Evolutionary conservation across 2,888 invertebrate species (phyloP).

Genomic region (Strigamia maritima): DNA sequence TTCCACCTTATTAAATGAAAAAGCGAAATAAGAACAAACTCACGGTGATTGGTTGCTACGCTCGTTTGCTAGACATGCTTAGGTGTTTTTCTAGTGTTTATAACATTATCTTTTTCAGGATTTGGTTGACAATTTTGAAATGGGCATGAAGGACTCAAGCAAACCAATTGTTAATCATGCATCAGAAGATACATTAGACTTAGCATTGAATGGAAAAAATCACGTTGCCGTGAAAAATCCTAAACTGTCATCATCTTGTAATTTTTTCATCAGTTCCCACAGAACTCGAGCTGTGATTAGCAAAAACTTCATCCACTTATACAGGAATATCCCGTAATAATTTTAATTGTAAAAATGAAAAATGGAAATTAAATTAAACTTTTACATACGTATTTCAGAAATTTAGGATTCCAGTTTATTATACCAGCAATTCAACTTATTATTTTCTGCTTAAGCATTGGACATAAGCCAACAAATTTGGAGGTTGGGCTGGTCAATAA

Average conservation of each 20-base stretch:
- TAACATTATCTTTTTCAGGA: too few species aligned
- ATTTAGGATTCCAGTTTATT: conserved; percentile 53
- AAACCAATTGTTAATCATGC: too few species aligned
- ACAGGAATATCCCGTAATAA: background rate
- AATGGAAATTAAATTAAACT: background rate
- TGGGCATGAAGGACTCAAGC: too few species aligned
- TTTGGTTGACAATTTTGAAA: too few species aligned
- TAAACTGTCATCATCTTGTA: background rate
- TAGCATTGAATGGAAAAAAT: too few species aligned
- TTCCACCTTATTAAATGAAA: too few species aligned
- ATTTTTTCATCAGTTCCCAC: conserved; percentile 13
- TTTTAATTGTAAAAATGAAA: background rate
- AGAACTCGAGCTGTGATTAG: conserved; percentile 38
- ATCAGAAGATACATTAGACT: too few species aligned
- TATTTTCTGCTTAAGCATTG: conserved; percentile 50
- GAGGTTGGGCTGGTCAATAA: conserved; percentile 52
- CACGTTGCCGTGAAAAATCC: background rate
- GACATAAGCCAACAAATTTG: conserved; percentile 49
- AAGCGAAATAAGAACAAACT: too few species aligned
- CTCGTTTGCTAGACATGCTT: too few species aligned
- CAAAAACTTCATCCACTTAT: conserved; percentile 37
- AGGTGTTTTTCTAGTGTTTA: too few species aligned
- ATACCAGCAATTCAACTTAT: conserved; percentile 53
- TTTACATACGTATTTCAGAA: conserved; percentile 46
- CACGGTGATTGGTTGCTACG: too few species aligned